These are phyloP conservation scores for Seira musarum DNA, from an alignment of 2,888 invertebrate species.

Conservation along the genomic window DNA sequence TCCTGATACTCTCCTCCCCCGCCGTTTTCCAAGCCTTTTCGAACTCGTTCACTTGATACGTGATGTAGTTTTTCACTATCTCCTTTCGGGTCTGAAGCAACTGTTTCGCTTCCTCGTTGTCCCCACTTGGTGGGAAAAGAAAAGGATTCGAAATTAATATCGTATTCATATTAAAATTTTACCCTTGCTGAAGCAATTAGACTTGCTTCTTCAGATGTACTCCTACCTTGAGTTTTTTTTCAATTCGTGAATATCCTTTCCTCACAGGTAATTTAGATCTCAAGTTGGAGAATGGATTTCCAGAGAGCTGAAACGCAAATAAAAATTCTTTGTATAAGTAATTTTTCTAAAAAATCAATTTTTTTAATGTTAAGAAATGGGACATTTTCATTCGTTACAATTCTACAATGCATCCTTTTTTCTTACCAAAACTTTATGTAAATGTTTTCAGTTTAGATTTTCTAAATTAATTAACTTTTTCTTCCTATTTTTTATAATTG, in stretches of 20 bases:
- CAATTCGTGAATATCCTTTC: background rate
- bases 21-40: slow-evolving; percentile 54
- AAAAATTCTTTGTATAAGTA: background rate
- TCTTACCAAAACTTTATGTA: slow-evolving; percentile 25
- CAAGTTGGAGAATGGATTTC: background rate
- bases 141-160: slow-evolving; percentile 68
- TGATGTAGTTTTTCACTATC: slow-evolving; percentile 34
- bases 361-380: no score
- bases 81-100: slow-evolving; percentile 22
- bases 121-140: slow-evolving; percentile 64
- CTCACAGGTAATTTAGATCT: background rate
- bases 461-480: background rate
- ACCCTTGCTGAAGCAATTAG: slow-evolving; percentile 9
- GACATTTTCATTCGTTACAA: no score
- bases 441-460: background rate
- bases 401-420: no score
- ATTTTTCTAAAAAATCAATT: background rate
- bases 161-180: slow-evolving; percentile 55
- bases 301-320: background rate
- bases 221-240: background rate
- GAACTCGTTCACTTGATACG: slow-evolving; percentile 52
- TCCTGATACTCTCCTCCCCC: background rate
- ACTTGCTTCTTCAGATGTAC: background rate
- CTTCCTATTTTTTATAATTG: background rate
- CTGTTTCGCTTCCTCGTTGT: slow-evolving; percentile 57